phyloP scores from a whole-genome alignment of 1,140 invertebrate species.

The Dinothrombium tinctorium region DNA sequence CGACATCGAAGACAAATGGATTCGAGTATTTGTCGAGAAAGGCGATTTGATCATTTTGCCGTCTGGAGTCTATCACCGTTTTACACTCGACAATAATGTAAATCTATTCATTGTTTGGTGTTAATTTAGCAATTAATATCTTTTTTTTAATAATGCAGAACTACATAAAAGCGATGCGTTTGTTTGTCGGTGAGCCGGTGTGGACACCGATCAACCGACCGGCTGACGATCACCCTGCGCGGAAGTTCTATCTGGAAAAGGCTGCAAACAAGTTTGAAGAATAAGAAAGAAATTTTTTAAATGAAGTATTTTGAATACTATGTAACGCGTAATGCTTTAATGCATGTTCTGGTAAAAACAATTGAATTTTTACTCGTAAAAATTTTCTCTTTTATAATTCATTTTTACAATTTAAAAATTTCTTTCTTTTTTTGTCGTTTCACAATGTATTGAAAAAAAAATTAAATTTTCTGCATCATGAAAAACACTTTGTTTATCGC shows the following conservation, averaged over 20 bases:
- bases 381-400: too few species aligned
- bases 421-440: too few species aligned
- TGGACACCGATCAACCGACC: slow-evolving; percentile 75
- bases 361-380: too few species aligned
- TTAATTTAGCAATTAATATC: not conserved
- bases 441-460: too few species aligned
- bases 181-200: slow-evolving; percentile 74
- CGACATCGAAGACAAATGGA: slow-evolving; percentile 67
- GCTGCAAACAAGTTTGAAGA: not conserved
- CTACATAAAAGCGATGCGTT: slow-evolving; percentile 56
- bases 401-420: too few species aligned
- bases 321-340: too few species aligned
- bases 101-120: slow-evolving; percentile 7
- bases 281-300: too few species aligned
- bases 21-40: slow-evolving; percentile 54
- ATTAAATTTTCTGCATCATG: too few species aligned
- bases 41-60: slow-evolving; percentile 83
- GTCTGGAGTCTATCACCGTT: slow-evolving; percentile 89
- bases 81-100: slow-evolving; percentile 52
- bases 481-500: too few species aligned
- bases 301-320: too few species aligned
- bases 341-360: too few species aligned
- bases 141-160: slow-evolving; percentile 30
- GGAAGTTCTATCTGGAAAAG: slow-evolving; percentile 36
- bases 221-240: slow-evolving; percentile 54